Evolutionary conservation across 2,888 invertebrate species (phyloP), one percentile per base, ranked within the genome.

Genomic region (Cephus spinipes): DNA sequence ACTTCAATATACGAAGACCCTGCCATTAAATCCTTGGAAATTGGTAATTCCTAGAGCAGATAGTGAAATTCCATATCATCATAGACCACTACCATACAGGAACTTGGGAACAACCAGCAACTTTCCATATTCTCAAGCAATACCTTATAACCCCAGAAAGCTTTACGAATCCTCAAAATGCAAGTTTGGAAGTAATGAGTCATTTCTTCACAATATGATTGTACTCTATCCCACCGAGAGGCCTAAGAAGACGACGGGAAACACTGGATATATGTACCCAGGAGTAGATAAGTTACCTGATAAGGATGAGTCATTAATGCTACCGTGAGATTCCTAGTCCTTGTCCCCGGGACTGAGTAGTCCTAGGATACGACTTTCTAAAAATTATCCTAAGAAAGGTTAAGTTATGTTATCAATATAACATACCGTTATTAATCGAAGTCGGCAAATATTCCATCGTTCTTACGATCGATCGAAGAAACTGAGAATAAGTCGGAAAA

Each of bases 1-100:
- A 55, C 32, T 31, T 23, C 4, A 23, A 11, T 68, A 31, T 15
- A 69, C 23, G 23, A 55, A 55, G 55, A 23, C 40, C 40, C 1
- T 55, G 15, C 23, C 55, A 55, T 55, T 23, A 55, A 55, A 55
- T 55, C 9, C 23, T 55, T 55, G 23, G 23, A 55, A 40, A 71
- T 36, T 30, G 74, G 78, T 30, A 76, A 76, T n/a, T 11, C 69
- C 73, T 36, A 69, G n/a, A 33, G 55, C 69, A 30, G 75, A 74
- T 0, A 76, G 1, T 4, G 36, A 80, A 74, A 80, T 79, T 36
- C 76, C 78, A 40, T 81, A 76, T 69, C 23, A 9, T 55, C 23
- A 23, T 23, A 55, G 9, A 55, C 23, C 55, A 55, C 9, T 9
- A 55, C 23, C 23, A 55, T 55, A 55, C 23, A 55, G 9, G 9